Base-by-base conservation (phyloP, 2,113 vertebrate species). In the Eulemur rufifrons region DNA sequence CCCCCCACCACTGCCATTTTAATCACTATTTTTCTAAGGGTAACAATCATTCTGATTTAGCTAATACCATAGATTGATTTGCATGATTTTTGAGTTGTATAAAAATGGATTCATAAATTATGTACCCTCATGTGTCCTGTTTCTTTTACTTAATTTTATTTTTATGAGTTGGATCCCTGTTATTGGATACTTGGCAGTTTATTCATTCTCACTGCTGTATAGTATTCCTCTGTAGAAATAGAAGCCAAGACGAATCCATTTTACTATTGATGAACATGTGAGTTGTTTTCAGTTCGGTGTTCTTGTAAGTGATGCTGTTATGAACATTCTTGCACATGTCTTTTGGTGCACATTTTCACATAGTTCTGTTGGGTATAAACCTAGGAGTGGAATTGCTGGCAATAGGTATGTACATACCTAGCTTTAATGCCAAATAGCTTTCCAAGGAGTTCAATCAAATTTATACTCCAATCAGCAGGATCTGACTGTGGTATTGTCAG, bases 81-180 rank as follows among this genome's bases (percentile, higher is more conserved):
- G 88, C 8, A 63, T 61, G 64, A 80, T 23, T 85, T 54, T 34
- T 86, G 7, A 94, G 32, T 86, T 85, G 91, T 78, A 89, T 56
- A 17, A 73, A 89, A 86, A 37, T 47, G n/a, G 11, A 71, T 61
- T 86, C 8, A 71, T 64, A 86, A 78, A 47, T 76, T 69, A 61
- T 47, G 17, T n/a, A 32, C 45, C 6, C 4, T 32, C 59, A 81
- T 63, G 5, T 68, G 17, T 42, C 54, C 54, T 84, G 0, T 64
- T 93, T 94, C 73, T 90, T 82, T 91, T 45, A 92, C 15, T 63
- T 74, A 82, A 59, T 66, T 61, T 80, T 92, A 14, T 87, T 27
- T 59, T 83, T 95, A 91, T 64, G 42, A 95, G 29, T 73, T 23
- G 12, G 39, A 73, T 15, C 14, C 27, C 78, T 18, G 3, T 71